Conservation (phyloP, 2,113 vertebrate species). For the Vidua macroura region DNA sequence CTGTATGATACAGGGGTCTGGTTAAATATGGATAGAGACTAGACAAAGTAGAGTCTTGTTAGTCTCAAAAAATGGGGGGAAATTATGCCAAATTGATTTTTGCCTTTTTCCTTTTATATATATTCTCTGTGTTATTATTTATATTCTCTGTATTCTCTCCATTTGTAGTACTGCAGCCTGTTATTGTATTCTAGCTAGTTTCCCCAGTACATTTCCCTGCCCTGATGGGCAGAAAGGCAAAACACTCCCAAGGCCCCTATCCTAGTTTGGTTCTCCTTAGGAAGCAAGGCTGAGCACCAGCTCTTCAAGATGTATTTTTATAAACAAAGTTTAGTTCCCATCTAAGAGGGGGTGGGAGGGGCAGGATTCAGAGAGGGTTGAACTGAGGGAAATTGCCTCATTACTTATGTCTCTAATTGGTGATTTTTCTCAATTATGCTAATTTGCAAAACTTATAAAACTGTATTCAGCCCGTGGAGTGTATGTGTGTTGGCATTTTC, state of each 20-base stretch:
- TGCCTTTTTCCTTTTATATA: not conserved
- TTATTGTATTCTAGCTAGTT: not conserved
- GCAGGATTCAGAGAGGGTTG: not conserved
- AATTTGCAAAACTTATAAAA: not conserved
- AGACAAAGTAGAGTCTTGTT: not conserved
- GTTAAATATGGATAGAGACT: not conserved
- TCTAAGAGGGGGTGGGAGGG: not conserved
- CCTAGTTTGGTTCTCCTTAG: not conserved
- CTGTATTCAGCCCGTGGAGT: fast-evolving
- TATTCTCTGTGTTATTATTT: not conserved
- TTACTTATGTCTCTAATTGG: not conserved
- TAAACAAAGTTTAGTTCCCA: not conserved
- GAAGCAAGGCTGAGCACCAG: not conserved
- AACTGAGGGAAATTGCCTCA: not conserved
- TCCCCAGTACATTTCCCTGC: not conserved
- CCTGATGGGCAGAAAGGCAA: not conserved
- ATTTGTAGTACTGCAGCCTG: not conserved
- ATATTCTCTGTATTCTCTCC: not conserved
- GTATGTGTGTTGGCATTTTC: not conserved
- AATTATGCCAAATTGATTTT: not conserved
- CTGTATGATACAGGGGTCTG: not conserved
- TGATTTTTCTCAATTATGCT: not conserved
- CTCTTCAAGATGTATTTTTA: not conserved
- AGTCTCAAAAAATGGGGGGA: not conserved
- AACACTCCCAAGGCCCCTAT: not conserved